Base-by-base conservation (phyloP, 2,797 vertebrate species). In the Helostoma temminkii region DNA sequence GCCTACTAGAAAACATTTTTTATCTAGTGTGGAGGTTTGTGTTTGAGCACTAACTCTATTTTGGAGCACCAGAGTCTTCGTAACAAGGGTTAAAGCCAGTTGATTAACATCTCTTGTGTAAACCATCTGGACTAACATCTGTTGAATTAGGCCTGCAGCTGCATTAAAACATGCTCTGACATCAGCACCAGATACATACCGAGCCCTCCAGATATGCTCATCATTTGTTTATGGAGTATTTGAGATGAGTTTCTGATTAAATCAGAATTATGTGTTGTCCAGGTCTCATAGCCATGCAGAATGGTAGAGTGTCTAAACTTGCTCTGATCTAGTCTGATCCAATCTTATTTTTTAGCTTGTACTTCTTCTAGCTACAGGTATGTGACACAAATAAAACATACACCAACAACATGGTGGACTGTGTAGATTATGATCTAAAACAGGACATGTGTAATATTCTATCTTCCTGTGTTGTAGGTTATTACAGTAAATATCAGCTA, bases 111-210 rank as follows among this genome's bases (percentile, higher is more conserved):
- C 79, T 77, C 85, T 82, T 74, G 76, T 78, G 76, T 78, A 88
- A 90, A 90, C 80, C 86, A 89, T 90, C 86, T 90, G 88, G 78
- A 77, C 66, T 41, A 82, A 79, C 85, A 83, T 89, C 86, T 92
- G 87, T 78, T 74, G 68, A 77, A 75, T 46, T 71, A 77, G 69
- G 59, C 78, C 70, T 80, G 64, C 66, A 73, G 73, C 74, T 76
- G 82, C 80, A 71, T 55, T 58, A 67, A 64, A 85, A 75, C 53
- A 56, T 78, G 28, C 58, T 84, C 56, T 70, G 71, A 77, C 74
- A 71, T 55, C 46, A 76, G 55, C 59, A 61, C 37, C 54, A 62
- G 70, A 71, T 49, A 48, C 41, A 2, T 1, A 18, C 22, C 0
- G 7, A 66, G 6, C 36, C 30, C 36, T 54, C 11, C 41, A 37